A percentile compares a stretch with the other conserved stretches of the same genome.
Conservation (phyloP, 2,888 invertebrate genomes). For the Mesorhabditis sp. region DNA sequence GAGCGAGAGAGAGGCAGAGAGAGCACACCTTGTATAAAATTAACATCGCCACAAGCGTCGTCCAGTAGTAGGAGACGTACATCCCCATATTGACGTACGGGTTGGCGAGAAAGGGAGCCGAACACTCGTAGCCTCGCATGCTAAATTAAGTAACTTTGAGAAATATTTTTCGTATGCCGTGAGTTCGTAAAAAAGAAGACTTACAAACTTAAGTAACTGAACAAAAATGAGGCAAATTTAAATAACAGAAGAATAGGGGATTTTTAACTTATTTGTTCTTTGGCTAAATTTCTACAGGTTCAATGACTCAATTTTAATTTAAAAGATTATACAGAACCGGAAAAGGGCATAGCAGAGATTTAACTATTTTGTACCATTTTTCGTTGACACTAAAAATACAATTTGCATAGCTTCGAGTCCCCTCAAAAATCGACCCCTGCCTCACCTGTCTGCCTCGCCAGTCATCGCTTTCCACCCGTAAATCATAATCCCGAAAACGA, state of each 20-base stretch:
- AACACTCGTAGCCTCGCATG: slow-evolving; percentile 45
- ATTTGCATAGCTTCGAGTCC: too few relatives aligned
- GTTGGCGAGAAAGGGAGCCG: slow-evolving; percentile 55
- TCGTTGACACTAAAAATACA: background rate
- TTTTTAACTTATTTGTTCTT: background rate
- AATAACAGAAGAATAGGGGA: background rate
- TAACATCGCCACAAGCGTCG: slow-evolving; percentile 56
- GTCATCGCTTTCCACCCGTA: slow-evolving; percentile 56
- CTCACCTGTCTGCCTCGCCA: slow-evolving; percentile 27
- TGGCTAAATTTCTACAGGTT: background rate
- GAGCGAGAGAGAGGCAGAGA: background rate
- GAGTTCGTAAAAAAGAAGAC: too few relatives aligned
- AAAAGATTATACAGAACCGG: background rate
- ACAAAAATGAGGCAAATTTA: background rate
- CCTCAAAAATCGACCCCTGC: background rate
- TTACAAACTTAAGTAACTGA: too few relatives aligned
- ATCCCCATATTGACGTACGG: slow-evolving; percentile 58
- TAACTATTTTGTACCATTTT: too few relatives aligned
- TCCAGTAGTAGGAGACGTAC: slow-evolving; percentile 58
- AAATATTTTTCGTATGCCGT: too few relatives aligned
- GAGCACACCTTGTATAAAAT: slow-evolving; percentile 52
- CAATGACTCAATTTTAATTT: background rate
- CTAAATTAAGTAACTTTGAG: slow-evolving; percentile 17
- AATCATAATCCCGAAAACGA: slow-evolving; percentile 57
- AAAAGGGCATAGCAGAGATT: too few relatives aligned